phyloP scores from a whole-genome alignment of 2,888 invertebrate genomes.

The Taphrorychus bicolor region DNA sequence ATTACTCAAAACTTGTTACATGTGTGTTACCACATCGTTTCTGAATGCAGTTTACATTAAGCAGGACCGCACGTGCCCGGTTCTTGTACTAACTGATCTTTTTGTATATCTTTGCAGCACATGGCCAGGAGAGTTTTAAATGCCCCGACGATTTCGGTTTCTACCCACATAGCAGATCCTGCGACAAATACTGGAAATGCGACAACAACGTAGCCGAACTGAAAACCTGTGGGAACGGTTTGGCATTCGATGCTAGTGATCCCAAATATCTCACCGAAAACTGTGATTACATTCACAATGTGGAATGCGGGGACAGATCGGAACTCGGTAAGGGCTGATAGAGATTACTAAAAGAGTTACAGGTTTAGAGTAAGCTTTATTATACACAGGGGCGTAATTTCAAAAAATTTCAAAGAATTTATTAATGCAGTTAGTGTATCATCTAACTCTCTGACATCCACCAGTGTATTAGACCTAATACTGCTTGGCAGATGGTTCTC shows the following conservation, averaged over 20 bases:
- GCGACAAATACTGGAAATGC: conserved; percentile 96
- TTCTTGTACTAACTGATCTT: not conserved
- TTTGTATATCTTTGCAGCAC: conserved; percentile 63
- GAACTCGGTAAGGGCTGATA: conserved; percentile 73
- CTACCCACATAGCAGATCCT: conserved; percentile 88
- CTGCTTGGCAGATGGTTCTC: too few species aligned
- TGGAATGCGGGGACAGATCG: conserved; percentile 88
- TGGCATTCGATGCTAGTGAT: conserved; percentile 90
- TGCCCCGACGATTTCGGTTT: conserved; percentile 95
- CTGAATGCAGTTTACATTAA: not conserved
- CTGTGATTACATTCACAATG: conserved; percentile 94
- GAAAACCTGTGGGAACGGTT: conserved; percentile 93
- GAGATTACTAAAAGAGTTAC: not conserved
- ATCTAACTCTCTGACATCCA: too few species aligned
- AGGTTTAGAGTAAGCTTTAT: too few species aligned
- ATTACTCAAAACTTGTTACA: conserved; percentile 14
- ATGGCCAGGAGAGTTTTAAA: conserved; percentile 85
- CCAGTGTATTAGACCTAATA: too few species aligned
- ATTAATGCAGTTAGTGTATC: too few species aligned
- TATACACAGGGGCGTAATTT: too few species aligned
- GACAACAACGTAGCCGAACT: conserved; percentile 87
- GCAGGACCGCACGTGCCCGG: not conserved
- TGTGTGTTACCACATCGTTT: conserved; percentile 5
- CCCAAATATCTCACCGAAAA: conserved; percentile 91
- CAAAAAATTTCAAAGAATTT: too few species aligned